Percentiles rank a stretch among this genome's conserved stretches.
These are phyloP conservation scores for Passer montanus DNA, from an alignment of 2,113 vertebrate genomes.

Conservation along the genomic window DNA sequence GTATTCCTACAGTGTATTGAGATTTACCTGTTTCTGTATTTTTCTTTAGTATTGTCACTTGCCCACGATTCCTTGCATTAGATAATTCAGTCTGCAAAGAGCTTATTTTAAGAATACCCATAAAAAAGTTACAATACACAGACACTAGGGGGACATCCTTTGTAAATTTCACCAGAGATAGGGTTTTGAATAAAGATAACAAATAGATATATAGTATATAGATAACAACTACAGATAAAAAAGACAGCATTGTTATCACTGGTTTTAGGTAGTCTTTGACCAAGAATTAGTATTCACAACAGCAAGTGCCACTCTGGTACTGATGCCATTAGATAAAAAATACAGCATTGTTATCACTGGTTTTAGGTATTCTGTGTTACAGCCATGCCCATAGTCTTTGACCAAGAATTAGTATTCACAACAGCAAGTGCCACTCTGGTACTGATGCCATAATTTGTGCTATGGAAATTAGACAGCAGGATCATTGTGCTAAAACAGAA, in stretches of 20 bases:
- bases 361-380: too few relatives aligned
- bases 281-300: not conserved
- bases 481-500: not conserved
- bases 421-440: not conserved
- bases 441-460: not conserved
- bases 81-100: not conserved
- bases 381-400: too few relatives aligned
- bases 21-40: not conserved
- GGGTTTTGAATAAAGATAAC: not conserved
- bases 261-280: not conserved
- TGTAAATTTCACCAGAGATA: not conserved
- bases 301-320: not conserved
- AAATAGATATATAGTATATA: not conserved
- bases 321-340: not conserved
- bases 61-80: not conserved
- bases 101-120: not conserved
- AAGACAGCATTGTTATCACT: not conserved
- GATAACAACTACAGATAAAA: not conserved
- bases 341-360: not conserved
- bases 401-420: not conserved
- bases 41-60: not conserved
- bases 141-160: not conserved
- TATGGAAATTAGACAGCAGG: not conserved
- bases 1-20: not conserved
- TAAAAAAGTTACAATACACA: not conserved